Evolutionary conservation across 2,888 invertebrate species (phyloP).

Genomic region (Noctua janthina): DNA sequence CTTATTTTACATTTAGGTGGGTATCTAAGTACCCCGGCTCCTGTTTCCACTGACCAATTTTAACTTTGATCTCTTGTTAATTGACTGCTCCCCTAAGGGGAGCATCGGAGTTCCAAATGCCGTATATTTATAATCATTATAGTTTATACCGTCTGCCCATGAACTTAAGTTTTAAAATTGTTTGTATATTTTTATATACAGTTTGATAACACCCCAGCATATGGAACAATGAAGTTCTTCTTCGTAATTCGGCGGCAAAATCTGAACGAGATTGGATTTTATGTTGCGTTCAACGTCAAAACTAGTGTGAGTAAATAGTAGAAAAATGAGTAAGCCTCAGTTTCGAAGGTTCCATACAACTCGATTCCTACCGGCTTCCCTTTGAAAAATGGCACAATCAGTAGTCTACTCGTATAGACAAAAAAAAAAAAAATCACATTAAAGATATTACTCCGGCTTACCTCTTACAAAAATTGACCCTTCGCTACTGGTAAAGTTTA

Average conservation of each 20-base stretch:
- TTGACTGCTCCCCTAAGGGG: conserved; percentile 15
- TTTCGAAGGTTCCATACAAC: too few species aligned
- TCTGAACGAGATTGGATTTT: not conserved
- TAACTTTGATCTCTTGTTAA: conserved; percentile 50
- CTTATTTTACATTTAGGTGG: not conserved
- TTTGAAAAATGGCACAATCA: too few species aligned
- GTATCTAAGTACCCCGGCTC: not conserved
- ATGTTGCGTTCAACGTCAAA: not conserved
- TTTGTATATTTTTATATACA: not conserved
- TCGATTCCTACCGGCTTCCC: too few species aligned
- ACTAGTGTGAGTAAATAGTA: not conserved
- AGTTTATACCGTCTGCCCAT: not conserved
- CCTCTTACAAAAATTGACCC: too few species aligned
- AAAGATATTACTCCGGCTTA: too few species aligned
- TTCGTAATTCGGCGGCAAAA: not conserved
- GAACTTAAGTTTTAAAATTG: not conserved
- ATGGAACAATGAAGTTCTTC: not conserved
- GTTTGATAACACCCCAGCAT: not conserved
- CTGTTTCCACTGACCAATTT: conserved; percentile 24
- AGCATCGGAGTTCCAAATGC: not conserved
- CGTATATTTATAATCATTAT: not conserved
- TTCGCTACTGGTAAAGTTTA: not conserved
- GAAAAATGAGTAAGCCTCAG: not conserved
- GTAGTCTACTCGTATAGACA: too few species aligned
- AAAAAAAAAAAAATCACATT: too few species aligned